Evolutionary conservation across 1,140 invertebrate genomes (phyloP), one percentile per base, ranked within the genome.

Genomic region (Solenopsis fugax): DNA sequence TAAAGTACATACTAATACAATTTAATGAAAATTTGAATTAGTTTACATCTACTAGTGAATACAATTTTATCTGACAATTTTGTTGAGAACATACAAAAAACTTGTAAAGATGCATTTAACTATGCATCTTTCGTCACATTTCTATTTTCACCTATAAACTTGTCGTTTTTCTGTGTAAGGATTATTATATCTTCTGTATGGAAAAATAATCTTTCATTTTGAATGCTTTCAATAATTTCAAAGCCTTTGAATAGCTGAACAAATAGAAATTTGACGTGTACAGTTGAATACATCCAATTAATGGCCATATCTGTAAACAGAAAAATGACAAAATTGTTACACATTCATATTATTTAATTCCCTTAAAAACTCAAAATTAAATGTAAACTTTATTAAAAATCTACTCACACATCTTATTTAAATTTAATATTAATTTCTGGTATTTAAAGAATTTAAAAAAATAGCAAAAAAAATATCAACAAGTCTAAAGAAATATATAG

Each of bases 291-390:
- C n/a, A 75, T 50, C 73, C 45, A 0, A 62, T 71, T 95, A 96
- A 91, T 96, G 96, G 86, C 96, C 96, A 92, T 96, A 96, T 88
- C 96, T 96, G 94, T 87, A 95, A 91, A 91, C 58, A 90, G 84
- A 92, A 91, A 29, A 29, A 77, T 24, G 87, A 76, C 9, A 58
- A 58, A 78, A 75, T 60, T 41, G 29, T 64, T 92, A 92, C 13
- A 93, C 90, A 81, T 60, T 62, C 58, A 54, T 56, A 37, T 4
- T 16, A 65, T 18, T 24, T 37, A 69, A 69, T 69, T 69, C 62
- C 13, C 13, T 54, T 0, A 37, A 54, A 58, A 13, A 13, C 9
- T 41, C 41, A 41, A 64, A 84, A 54, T 48, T 0, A 3, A 1
- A 12, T 54, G 4, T 24, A 67, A 13, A 56, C 13, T 41, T 78